Percentiles rank a stretch among this genome's conserved stretches.
Evolutionary conservation across 2,113 vertebrate species (phyloP).

Genomic region (Scatophagus argus): DNA sequence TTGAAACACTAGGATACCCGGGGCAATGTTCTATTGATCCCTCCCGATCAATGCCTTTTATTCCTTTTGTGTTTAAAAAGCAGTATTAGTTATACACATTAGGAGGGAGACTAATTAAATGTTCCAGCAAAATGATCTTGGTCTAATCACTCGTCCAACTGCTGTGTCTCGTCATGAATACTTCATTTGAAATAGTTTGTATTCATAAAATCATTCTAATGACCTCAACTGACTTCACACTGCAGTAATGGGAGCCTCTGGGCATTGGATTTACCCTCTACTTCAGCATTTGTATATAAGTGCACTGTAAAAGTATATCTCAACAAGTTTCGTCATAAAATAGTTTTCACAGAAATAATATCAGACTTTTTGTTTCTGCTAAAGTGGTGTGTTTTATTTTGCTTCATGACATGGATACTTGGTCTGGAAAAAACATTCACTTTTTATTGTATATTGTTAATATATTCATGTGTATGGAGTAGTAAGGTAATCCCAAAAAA

Average conservation of each 20-base stretch:
- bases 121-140: conserved; percentile 51
- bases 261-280: background rate
- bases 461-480: background rate
- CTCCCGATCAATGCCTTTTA: conserved; percentile 69
- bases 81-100: conserved; percentile 24
- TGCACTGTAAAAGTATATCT: conserved; percentile 1
- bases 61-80: conserved; percentile 66
- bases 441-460: background rate
- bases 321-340: background rate
- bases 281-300: background rate
- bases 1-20: conserved; percentile 52
- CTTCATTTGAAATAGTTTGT: conserved; percentile 65
- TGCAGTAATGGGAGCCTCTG: conserved; percentile 41
- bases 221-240: conserved; percentile 67
- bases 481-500: background rate
- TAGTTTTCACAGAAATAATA: background rate
- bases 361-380: background rate
- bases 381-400: background rate
- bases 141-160: conserved; percentile 48
- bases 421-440: background rate
- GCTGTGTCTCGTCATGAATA: conserved; percentile 58
- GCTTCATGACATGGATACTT: background rate
- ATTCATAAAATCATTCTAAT: conserved; percentile 67
- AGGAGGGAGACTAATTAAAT: conserved; percentile 66
- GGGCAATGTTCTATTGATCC: conserved; percentile 60